Evolutionary conservation across 2,888 invertebrate genomes (phyloP), one percentile per base, ranked within the genome.

Genomic region (Noctua fimbriata): DNA sequence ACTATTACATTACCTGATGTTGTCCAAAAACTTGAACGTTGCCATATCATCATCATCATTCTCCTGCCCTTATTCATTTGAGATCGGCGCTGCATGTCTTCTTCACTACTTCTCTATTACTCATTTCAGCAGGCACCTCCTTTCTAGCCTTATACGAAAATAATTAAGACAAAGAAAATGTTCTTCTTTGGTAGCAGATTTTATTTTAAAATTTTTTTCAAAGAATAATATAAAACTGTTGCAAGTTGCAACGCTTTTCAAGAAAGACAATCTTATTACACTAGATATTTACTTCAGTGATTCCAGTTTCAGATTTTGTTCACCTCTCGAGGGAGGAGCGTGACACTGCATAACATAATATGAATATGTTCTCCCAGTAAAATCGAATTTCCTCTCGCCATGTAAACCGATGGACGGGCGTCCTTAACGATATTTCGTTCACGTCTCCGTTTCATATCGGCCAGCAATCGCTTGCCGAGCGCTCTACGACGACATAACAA

Each of bases 391-490:
- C 70, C 81, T 73, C 75, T 73, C 67, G 76, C 78, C 81, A 77
- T 88, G 76, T 82, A 69, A 79, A 79, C 87, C 78, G 70, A 79
- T 89, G 81, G 87, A 82, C 82, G 73, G 55, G 73, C 72, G 79
- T 83, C 85, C 85, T 86, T 86, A 89, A 89, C 88, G 86, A 88
- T 90, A 92, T 92, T 92, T 90, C 90, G 90, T 90, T 92, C 92
- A 90, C 91, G 92, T 92, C 90, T 92, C 87, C 87, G 89, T 92
- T 92, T 92, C 90, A 92, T 92, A 93, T 92, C 92, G 91, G 82
- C 84, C 82, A 87, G 86, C 88, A 90, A 92, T 91, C 89, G 90
- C 84, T 90, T 91, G 78, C 78, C 88, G 88, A 91, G 87, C 89
- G 89, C 87, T 89, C 85, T 77, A 83, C 89, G 90, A 89, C 90